A percentile compares a stretch with the other conserved stretches of the same genome.
Evolutionary conservation across 2,888 invertebrate species (phyloP).

Genomic region (Norana najaformis): DNA sequence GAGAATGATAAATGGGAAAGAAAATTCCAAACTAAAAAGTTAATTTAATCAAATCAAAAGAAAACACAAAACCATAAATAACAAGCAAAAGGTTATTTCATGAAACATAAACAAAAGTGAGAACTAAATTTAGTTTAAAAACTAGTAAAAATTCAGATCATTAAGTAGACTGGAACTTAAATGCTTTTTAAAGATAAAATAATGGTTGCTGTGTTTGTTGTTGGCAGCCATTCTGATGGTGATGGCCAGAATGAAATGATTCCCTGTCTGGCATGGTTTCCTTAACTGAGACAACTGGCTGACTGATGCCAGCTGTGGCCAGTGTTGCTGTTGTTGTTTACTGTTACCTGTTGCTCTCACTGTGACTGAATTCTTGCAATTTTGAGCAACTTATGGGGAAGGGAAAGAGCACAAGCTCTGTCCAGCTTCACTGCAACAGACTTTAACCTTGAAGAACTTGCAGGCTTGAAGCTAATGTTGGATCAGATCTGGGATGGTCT

Average conservation of each 20-base stretch:
- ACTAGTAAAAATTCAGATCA: not conserved
- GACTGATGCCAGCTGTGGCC: constrained; percentile 5
- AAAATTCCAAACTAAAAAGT: no score
- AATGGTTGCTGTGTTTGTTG: not conserved
- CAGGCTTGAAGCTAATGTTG: no score
- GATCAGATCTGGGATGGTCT: no score
- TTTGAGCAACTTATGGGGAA: not conserved
- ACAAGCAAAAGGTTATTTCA: no score
- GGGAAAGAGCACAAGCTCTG: not conserved
- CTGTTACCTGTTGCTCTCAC: not conserved
- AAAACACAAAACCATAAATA: no score
- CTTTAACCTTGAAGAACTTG: no score
- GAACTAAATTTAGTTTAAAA: not conserved
- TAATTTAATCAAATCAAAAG: no score
- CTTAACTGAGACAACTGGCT: not conserved
- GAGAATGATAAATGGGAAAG: no score
- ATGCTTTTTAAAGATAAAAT: not conserved
- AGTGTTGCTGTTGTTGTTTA: not conserved
- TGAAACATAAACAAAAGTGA: no score
- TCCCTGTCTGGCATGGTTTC: not conserved
- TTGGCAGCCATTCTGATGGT: not conserved
- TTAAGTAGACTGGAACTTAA: not conserved
- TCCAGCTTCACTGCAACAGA: not conserved
- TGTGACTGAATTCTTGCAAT: not conserved
- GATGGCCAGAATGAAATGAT: constrained; percentile 2